Conservation (phyloP, 2,113 vertebrate genomes). For the Eurypyga helias region DNA sequence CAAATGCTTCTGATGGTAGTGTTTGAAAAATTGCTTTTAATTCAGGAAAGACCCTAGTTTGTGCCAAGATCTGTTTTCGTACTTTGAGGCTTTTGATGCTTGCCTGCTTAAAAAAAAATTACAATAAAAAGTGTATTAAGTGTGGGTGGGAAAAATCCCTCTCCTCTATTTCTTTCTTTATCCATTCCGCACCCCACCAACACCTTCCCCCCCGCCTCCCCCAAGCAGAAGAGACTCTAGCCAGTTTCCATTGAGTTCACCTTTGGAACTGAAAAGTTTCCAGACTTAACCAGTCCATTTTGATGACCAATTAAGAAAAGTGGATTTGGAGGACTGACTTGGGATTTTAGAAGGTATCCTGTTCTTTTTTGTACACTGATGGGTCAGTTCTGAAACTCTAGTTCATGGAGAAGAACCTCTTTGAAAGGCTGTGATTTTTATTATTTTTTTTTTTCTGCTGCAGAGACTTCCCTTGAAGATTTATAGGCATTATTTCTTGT, state of each 20-base stretch:
- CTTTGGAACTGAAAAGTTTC: background rate
- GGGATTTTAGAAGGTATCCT: background rate
- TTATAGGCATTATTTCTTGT: background rate
- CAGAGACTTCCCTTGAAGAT: background rate
- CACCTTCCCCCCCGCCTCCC: too few relatives aligned
- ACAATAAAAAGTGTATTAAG: background rate
- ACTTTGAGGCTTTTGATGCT: constrained; percentile 28
- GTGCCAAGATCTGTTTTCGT: constrained; percentile 32
- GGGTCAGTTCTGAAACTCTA: background rate
- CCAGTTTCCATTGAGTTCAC: background rate
- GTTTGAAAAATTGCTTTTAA: constrained; percentile 38
- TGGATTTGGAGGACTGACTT: background rate
- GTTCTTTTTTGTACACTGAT: accelerated
- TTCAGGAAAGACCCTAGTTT: constrained; percentile 3
- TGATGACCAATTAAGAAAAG: background rate
- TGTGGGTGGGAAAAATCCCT: background rate
- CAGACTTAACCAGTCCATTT: background rate
- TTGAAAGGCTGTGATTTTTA: background rate
- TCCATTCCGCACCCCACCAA: background rate
- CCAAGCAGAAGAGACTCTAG: background rate
- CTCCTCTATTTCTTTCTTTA: background rate
- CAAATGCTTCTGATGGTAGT: constrained; percentile 1
- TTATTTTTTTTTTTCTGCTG: background rate
- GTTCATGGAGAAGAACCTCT: background rate
- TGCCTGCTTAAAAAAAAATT: background rate